Evolutionary conservation across 2,797 vertebrate species (phyloP).

Genomic region (Chiloscyllium punctatum): DNA sequence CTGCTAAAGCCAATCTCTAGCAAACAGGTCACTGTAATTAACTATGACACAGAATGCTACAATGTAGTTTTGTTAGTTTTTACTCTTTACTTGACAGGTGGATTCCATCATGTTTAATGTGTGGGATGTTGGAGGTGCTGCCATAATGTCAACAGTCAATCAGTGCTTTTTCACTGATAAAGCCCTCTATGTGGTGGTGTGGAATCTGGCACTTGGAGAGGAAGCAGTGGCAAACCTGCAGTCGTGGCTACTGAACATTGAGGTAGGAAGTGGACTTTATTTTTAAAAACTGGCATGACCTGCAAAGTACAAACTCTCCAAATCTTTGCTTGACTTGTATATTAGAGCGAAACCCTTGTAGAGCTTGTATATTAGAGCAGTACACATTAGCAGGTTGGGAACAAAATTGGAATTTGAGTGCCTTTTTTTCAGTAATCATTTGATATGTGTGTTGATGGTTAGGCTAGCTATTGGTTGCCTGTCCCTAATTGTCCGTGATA

Average conservation of each 20-base stretch:
- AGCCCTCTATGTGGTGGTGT: constrained; percentile 87
- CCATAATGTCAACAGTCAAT: constrained; percentile 90
- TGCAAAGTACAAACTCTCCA: background rate
- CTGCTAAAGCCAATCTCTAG: background rate
- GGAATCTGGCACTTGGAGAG: constrained; percentile 94
- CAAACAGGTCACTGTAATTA: background rate
- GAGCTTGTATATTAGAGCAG: background rate
- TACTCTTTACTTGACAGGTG: constrained; percentile 63
- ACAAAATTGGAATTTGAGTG: background rate
- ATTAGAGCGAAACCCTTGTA: background rate
- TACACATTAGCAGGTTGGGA: background rate
- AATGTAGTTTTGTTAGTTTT: background rate
- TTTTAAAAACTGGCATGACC: background rate
- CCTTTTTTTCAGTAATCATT: too few relatives aligned
- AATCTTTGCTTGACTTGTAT: background rate
- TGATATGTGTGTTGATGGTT: too few relatives aligned
- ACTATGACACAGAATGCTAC: background rate
- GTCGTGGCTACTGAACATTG: constrained; percentile 93
- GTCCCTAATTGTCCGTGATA: too few relatives aligned
- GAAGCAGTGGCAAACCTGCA: constrained; percentile 89
- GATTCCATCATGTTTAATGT: constrained; percentile 82
- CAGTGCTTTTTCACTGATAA: constrained; percentile 98
- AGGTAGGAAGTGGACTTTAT: constrained; percentile 60
- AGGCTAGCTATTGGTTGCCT: too few relatives aligned
- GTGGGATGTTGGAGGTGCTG: constrained; percentile 89